Evolutionary conservation across 1,140 invertebrate species (phyloP), one percentile per base, ranked within the genome.

Genomic region (Apocrypta bakeri): DNA sequence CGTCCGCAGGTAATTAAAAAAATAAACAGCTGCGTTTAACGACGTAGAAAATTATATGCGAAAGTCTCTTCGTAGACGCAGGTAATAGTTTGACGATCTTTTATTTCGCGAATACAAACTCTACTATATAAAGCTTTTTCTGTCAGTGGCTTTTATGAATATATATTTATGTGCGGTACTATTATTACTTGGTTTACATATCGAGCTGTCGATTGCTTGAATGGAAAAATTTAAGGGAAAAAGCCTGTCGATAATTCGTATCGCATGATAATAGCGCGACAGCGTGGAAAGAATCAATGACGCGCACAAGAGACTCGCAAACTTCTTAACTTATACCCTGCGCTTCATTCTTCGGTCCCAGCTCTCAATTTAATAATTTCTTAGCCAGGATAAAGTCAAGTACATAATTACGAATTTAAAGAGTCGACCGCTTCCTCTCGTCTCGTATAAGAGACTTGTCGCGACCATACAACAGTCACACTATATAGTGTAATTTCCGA

Each of bases 371-470:
- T 7, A 21, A 56, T 56, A 56, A 56, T 56, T 56, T n/a, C 17
- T 17, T 56, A 21, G 48, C 17, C 48, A 21, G 48, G 48, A 56
- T 56, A 56, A 56, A 56, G 48, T 17, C 48, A 56, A 56, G 48
- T 56, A 56, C 48, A 56, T 56, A 56, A 56, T 56, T 56, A 56
- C 48, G 48, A 56, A 56, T 56, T 56, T 56, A 56, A 56, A 56
- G 48, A 56, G 48, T 56, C 48, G 48, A 56, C 17, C 48, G 48
- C 21, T 14, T 17, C 17, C 21, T 17, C 14, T 48, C 42, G n/a
- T 48, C 42, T 48, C 42, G n/a, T n/a, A n/a, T n/a, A n/a, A n/a
- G n/a, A n/a, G n/a, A n/a, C n/a, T n/a, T 56, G 48, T 6, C 48
- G 17, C 48, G 48, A n/a, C 48, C 7, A 48, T 48, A 48, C 42